Base-by-base conservation (phyloP, 2,797 vertebrate species). In the Spea hammondii region DNA sequence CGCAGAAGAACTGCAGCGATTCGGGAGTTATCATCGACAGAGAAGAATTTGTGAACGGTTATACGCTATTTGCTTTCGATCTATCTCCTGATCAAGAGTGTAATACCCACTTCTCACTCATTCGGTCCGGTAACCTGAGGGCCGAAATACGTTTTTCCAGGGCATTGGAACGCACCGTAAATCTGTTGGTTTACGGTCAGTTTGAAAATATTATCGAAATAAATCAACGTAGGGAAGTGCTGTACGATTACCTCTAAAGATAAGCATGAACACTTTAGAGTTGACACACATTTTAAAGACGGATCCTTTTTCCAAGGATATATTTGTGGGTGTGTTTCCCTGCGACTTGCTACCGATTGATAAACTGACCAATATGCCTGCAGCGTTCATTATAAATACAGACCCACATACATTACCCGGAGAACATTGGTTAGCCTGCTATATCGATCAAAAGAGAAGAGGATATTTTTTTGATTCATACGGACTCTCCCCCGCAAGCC, bases 21-120 rank as follows among this genome's bases (percentile, higher is more conserved):
- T 62, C 59, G 4, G 59, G n/a, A 17, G 7, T 62, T 6, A 17
- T 62, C 5, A 53, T 74, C 1, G 12, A 74, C 47, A 47, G 65
- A 47, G 57, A 71, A 45, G 13, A 50, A 7, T 62, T 60, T 70
- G 7, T 64, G 10, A 11, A 50, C 6, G 59, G 50, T 4, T 71
- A 71, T 44, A 71, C 76, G 6, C 7, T 71, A 5, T 78, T 78
- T 53, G 46, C 57, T 4, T 78, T 71, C 54, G 57, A 78, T 32
- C n/a, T 78, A 11, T 71, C 57, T 12, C 57, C 55, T 2, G 57
- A 54, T 6, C 76, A 11, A 11, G 57, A 78, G 14, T 8, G n/a
- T 0, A 14, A 7, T 0, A n/a, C 4, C 4, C 48, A 78, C 14
- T 78, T 44, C 17, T 65, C 57, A 14, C 68, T 70, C 4, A 50